Conservation (phyloP, 2,797 vertebrate genomes). For the Yasuhikotakia modesta region DNA sequence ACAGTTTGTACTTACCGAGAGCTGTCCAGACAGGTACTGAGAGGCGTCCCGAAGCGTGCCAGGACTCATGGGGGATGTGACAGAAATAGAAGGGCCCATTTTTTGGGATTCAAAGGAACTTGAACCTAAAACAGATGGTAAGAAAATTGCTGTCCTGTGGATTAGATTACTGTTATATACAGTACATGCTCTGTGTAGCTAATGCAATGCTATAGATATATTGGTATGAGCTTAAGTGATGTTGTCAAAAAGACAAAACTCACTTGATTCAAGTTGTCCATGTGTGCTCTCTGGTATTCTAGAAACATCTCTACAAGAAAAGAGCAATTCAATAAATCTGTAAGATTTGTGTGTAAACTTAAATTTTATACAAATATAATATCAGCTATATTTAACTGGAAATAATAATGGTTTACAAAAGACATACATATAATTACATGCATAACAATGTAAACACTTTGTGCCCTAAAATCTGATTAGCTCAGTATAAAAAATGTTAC, state of each 20-base stretch:
- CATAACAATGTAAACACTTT: no score
- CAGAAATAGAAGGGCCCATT: slow-evolving; percentile 90
- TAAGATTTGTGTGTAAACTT: neutral
- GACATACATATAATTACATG: no score
- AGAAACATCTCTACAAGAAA: slow-evolving; percentile 85
- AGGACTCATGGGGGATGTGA: slow-evolving; percentile 93
- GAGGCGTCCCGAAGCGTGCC: slow-evolving; percentile 84
- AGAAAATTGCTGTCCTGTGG: neutral
- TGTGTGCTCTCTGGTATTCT: slow-evolving; percentile 87
- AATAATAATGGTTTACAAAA: neutral
- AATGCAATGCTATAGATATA: no score
- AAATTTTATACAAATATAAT: no score
- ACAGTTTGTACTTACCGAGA: slow-evolving; percentile 84
- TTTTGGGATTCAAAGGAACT: slow-evolving; percentile 94
- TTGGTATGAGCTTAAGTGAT: neutral
- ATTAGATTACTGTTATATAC: neutral
- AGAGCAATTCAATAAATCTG: slow-evolving; percentile 47
- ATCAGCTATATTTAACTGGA: neutral
- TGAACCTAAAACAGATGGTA: slow-evolving; percentile 77
- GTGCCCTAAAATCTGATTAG: no score
- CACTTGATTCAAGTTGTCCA: slow-evolving; percentile 90
- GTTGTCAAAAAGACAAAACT: slow-evolving; percentile 70
- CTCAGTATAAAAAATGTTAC: no score
- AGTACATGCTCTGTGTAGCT: no score
- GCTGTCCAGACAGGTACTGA: slow-evolving; percentile 89